Evolutionary conservation across 2,797 vertebrate genomes (phyloP).

Genomic region (Gallinago solitaria): DNA sequence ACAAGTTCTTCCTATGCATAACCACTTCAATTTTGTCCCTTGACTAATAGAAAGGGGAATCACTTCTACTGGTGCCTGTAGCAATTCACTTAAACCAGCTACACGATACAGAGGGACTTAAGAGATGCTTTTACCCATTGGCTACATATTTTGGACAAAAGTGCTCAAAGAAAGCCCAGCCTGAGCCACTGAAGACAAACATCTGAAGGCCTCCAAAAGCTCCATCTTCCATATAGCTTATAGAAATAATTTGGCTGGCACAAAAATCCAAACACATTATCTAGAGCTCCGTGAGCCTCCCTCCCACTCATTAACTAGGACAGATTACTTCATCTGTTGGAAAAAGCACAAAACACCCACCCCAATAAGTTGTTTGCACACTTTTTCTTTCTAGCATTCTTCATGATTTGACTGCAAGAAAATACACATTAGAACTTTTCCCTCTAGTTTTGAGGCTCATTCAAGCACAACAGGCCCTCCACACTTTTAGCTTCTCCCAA

Average conservation of each 20-base stretch:
- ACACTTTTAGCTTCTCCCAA: not conserved
- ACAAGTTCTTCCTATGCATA: not conserved
- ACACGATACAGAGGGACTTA: not conserved
- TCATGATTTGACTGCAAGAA: not conserved
- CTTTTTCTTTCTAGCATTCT: not conserved
- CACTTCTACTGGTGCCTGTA: not conserved
- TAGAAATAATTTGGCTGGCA: not conserved
- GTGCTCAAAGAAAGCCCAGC: not conserved
- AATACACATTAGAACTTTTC: not conserved
- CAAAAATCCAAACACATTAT: not conserved
- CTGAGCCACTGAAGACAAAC: not conserved
- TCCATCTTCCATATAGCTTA: not conserved
- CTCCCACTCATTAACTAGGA: not conserved
- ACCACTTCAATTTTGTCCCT: not conserved
- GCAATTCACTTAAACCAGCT: not conserved
- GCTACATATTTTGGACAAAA: not conserved
- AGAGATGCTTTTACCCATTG: not conserved
- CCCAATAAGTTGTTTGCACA: not conserved
- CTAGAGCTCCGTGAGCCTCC: not conserved
- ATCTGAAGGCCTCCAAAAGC: not conserved
- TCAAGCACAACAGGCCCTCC: not conserved
- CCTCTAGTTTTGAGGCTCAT: not conserved
- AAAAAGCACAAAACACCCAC: not conserved
- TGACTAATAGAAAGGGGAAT: not conserved
- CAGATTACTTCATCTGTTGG: not conserved